Percentiles rank a stretch among this genome's conserved stretches.
phyloP scores from a whole-genome alignment of 2,888 invertebrate species.

The Rhingia rostrata region DNA sequence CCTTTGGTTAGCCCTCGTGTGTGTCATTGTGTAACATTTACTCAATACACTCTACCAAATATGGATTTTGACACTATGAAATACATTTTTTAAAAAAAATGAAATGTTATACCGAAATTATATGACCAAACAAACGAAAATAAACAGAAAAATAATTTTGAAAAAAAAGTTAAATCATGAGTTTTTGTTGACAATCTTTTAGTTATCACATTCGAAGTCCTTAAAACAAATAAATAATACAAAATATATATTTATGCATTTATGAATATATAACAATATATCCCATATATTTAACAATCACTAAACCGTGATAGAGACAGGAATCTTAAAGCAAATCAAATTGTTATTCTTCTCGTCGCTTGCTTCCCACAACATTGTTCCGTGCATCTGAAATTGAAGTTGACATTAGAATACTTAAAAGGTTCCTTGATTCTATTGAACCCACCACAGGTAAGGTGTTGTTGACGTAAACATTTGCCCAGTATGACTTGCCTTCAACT shows the following conservation, averaged over 20 bases:
- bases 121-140: neutral
- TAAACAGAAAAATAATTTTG: neutral
- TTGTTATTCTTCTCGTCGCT: slow-evolving; percentile 76
- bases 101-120: neutral
- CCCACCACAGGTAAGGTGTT: slow-evolving; percentile 79
- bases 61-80: neutral
- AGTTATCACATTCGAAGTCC: slow-evolving; percentile 5
- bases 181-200: neutral
- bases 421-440: neutral
- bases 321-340: slow-evolving; percentile 81
- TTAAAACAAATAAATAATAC: slow-evolving; percentile 24
- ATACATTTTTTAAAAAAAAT: neutral
- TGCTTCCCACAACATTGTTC: slow-evolving; percentile 81
- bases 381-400: slow-evolving; percentile 80
- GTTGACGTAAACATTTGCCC: slow-evolving; percentile 79
- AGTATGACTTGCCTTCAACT: slow-evolving; percentile 78
- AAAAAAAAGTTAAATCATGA: neutral
- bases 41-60: neutral
- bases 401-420: neutral
- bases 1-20: neutral
- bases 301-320: slow-evolving; percentile 75
- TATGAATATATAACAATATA: slow-evolving; percentile 4
- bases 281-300: slow-evolving; percentile 28
- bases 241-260: slow-evolving; percentile 19
- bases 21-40: neutral